Conservation (phyloP, 2,888 invertebrate species). For the Sarcophaga rosellei region DNA sequence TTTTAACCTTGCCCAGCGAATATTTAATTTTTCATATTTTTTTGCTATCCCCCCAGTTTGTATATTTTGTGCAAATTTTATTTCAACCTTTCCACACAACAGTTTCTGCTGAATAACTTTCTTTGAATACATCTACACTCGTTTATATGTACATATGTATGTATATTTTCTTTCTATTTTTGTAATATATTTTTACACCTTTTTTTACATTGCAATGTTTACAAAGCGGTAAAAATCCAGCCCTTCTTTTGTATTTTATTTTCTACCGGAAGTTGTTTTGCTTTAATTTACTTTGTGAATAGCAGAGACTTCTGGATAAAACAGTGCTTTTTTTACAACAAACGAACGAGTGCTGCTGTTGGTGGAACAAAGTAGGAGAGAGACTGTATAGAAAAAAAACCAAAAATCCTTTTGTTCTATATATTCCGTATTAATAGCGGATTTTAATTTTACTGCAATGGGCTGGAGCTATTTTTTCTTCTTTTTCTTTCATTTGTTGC, state of each 20-base stretch:
- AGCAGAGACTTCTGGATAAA: slow-evolving; percentile 32
- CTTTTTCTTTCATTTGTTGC: slow-evolving; percentile 16
- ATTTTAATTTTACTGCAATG: slow-evolving; percentile 46
- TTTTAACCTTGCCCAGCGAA: slow-evolving; percentile 35
- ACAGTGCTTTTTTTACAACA: slow-evolving; percentile 19
- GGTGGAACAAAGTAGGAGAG: slow-evolving; percentile 46
- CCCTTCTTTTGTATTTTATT: slow-evolving; percentile 28
- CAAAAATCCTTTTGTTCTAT: slow-evolving; percentile 53
- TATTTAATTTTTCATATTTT: slow-evolving; percentile 3
- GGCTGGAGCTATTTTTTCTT: slow-evolving; percentile 17
- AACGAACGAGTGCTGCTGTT: slow-evolving; percentile 34
- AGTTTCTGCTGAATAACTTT: background rate
- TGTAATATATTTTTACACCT: slow-evolving; percentile 43
- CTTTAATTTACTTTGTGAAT: slow-evolving; percentile 59
- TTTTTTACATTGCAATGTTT: slow-evolving; percentile 21
- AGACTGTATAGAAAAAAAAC: slow-evolving; percentile 45
- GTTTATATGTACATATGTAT: no score
- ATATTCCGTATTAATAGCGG: slow-evolving; percentile 16
- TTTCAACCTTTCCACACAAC: slow-evolving; percentile 7
- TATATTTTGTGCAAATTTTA: background rate
- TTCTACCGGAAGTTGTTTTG: slow-evolving; percentile 56
- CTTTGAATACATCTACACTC: background rate
- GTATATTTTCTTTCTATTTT: slow-evolving; percentile 10
- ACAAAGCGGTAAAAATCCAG: slow-evolving; percentile 34
- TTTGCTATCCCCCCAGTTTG: background rate